Evolutionary conservation across 1,140 invertebrate species (phyloP).

Genomic region (Hyles euphorbiae): DNA sequence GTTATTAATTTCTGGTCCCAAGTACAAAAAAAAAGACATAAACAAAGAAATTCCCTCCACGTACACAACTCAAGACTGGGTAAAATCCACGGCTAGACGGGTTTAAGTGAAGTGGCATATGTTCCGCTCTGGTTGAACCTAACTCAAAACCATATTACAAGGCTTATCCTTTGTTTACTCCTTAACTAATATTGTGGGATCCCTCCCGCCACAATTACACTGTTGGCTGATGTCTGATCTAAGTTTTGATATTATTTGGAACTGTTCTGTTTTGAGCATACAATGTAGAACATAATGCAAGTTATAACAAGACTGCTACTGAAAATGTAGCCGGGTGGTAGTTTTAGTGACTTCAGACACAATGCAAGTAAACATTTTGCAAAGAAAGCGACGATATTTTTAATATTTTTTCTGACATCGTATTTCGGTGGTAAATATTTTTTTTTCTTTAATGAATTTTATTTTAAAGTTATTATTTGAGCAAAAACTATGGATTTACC

Average conservation of each 20-base stretch:
- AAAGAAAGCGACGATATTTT: no score
- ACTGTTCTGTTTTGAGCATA: not conserved
- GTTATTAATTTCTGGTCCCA: no score
- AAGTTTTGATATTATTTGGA: not conserved
- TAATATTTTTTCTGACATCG: no score
- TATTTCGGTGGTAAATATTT: no score
- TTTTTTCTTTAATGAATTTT: no score
- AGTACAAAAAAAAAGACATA: not conserved
- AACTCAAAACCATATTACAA: conserved; percentile 20
- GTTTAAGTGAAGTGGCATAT: conserved; percentile 18
- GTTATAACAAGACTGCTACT: no score
- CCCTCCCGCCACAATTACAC: conserved; percentile 2
- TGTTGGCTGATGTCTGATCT: conserved; percentile 2
- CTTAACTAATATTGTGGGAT: conserved; percentile 13
- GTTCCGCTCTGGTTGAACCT: conserved; percentile 13
- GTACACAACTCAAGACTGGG: conserved; percentile 12
- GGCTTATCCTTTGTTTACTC: conserved; percentile 23
- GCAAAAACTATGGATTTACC: no score
- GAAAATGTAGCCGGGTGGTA: no score
- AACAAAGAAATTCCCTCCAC: conserved; percentile 15
- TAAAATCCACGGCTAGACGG: conserved; percentile 18
- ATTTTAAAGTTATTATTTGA: no score
- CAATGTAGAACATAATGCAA: no score
- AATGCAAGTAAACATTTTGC: no score
- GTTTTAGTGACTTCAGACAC: no score